A percentile compares a stretch with the other conserved stretches of the same genome.
phyloP scores from a whole-genome alignment of 2,113 vertebrate species.

The Puma concolor region DNA sequence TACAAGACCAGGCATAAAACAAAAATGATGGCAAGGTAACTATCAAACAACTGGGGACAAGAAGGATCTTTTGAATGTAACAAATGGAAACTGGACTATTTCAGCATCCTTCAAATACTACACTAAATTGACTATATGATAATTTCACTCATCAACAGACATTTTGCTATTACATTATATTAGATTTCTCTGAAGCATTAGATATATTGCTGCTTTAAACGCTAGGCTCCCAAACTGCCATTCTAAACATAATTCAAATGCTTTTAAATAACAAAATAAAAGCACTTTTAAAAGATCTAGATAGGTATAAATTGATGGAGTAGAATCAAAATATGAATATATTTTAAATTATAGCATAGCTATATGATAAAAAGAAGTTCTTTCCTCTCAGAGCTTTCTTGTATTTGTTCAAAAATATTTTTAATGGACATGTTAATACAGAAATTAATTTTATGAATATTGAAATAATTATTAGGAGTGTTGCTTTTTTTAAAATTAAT shows the following conservation, averaged over 20 bases:
- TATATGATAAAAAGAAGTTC: neutral
- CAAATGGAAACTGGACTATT: neutral
- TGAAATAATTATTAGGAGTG: neutral
- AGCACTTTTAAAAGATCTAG: slow-evolving; percentile 17
- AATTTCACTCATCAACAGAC: slow-evolving; percentile 34
- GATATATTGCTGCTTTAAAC: neutral
- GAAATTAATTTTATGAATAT: neutral
- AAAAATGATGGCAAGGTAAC: neutral
- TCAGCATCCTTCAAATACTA: slow-evolving; percentile 34
- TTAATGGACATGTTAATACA: neutral
- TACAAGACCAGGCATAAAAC: neutral
- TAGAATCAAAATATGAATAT: neutral
- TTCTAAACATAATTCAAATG: neutral
- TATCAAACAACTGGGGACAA: neutral
- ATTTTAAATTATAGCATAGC: slow-evolving; percentile 2
- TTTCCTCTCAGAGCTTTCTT: neutral
- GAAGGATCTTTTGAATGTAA: neutral
- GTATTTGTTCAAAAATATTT: slow-evolving; percentile 19
- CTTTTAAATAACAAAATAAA: slow-evolving; percentile 41
- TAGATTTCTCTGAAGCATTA: neutral
- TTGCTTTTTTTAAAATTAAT: neutral
- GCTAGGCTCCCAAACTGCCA: neutral
- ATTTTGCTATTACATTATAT: neutral
- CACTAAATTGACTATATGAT: neutral
- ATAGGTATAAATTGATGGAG: neutral